phyloP scores from a whole-genome alignment of 2,888 invertebrate genomes.

The Ophioninae sp. region DNA sequence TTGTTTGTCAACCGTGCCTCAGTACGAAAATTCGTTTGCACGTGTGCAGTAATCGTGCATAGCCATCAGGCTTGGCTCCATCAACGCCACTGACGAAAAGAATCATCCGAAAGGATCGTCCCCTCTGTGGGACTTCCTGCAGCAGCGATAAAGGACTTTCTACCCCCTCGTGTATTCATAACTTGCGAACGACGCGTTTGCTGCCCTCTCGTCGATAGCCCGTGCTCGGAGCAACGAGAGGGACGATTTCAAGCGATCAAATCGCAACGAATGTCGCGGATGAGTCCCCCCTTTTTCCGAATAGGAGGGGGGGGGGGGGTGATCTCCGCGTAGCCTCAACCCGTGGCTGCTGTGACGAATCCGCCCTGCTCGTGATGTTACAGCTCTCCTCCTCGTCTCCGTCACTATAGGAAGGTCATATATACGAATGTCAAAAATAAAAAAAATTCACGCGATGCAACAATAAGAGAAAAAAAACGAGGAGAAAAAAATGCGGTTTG shows the following conservation, averaged over 20 bases:
- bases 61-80: conserved; percentile 47
- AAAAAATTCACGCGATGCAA: conserved; percentile 16
- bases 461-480: conserved; percentile 27
- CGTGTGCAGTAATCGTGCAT: conserved; percentile 20
- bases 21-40: background rate
- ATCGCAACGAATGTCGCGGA: background rate
- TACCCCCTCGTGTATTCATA: conserved; percentile 43
- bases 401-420: conserved; percentile 29
- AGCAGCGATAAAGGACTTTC: conserved; percentile 47
- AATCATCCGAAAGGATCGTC: conserved; percentile 12
- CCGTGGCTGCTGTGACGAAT: conserved; percentile 52
- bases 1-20: too few relatives aligned
- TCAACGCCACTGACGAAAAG: conserved; percentile 25
- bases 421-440: conserved; percentile 40
- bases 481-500: conserved; percentile 28
- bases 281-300: background rate
- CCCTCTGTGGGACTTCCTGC: conserved; percentile 28
- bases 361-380: conserved; percentile 40
- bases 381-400: conserved; percentile 29
- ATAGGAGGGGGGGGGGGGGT: too few relatives aligned
- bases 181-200: conserved; percentile 8
- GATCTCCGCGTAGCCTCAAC: conserved; percentile 2
- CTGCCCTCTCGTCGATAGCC: conserved; percentile 55
- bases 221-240: conserved; percentile 25
- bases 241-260: conserved; percentile 44